phyloP scores from a whole-genome alignment of 2,888 invertebrate species.

The Therioaphis trifolii region DNA sequence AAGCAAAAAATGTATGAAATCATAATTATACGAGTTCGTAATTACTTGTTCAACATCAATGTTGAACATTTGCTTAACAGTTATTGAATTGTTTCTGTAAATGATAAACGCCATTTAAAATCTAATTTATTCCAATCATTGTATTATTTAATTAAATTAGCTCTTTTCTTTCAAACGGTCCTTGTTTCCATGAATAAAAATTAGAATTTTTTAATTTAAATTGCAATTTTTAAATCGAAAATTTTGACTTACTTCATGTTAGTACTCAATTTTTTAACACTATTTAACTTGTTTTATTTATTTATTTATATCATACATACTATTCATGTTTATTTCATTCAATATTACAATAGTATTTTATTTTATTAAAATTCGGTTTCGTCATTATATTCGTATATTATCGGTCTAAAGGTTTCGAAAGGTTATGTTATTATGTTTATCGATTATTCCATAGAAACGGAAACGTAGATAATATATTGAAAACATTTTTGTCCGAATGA shows the following conservation, averaged over 20 bases:
- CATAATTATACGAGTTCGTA: not conserved
- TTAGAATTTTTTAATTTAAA: no score
- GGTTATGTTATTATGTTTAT: constrained; percentile 62
- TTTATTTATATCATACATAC: not conserved
- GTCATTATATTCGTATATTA: constrained; percentile 20
- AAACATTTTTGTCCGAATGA: constrained; percentile 50
- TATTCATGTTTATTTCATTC: not conserved
- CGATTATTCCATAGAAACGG: constrained; percentile 62
- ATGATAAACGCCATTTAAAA: not conserved
- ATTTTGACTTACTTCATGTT: no score
- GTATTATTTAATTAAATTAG: not conserved
- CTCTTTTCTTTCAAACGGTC: not conserved
- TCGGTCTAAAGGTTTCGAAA: not conserved
- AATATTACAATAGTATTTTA: not conserved
- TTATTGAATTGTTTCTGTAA: constrained; percentile 20
- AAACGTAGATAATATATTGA: constrained; percentile 35
- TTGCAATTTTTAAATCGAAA: no score
- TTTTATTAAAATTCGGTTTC: constrained; percentile 39
- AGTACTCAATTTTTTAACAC: not conserved
- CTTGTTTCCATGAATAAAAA: no score
- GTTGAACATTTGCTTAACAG: not conserved
- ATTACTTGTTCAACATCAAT: not conserved
- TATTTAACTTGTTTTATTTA: not conserved
- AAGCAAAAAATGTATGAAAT: constrained; percentile 8
- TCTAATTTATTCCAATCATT: not conserved